A percentile compares a stretch with the other conserved stretches of the same genome.
phyloP scores from a whole-genome alignment of 2,113 vertebrate species.

The Oreochromis tanganicae region DNA sequence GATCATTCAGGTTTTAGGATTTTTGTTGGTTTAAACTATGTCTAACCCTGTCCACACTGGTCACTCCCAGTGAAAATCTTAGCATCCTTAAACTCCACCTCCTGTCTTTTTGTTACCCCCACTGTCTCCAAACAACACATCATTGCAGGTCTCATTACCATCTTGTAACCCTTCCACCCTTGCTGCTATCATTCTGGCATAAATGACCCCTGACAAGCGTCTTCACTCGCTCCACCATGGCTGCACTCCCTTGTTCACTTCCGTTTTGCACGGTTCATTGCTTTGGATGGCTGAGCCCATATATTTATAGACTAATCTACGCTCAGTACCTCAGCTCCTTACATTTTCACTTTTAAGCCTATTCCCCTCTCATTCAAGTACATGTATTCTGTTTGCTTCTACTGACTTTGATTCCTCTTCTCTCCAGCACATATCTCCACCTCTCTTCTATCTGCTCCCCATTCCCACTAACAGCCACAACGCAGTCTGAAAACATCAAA shows the following conservation, averaged over 20 bases:
- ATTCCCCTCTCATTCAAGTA: not conserved
- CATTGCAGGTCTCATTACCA: not conserved
- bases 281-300: not conserved
- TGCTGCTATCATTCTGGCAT: not conserved
- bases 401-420: not conserved
- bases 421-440: not conserved
- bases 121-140: not conserved
- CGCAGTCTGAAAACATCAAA: not conserved
- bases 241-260: not conserved
- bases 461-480: not conserved
- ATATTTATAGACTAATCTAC: not conserved
- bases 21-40: not conserved
- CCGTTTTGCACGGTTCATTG: accelerated
- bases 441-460: not conserved
- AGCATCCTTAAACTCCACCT: not conserved
- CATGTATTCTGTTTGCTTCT: not conserved
- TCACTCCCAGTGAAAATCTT: not conserved
- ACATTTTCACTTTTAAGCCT: not conserved
- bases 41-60: not conserved
- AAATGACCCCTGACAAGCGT: not conserved
- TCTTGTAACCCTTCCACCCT: not conserved
- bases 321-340: not conserved
- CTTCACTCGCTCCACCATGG: not conserved
- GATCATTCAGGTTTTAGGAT: not conserved
- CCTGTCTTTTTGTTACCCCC: not conserved